Evolutionary conservation across 2,888 invertebrate species (phyloP).

Genomic region (Zootermopsis nevadensis): DNA sequence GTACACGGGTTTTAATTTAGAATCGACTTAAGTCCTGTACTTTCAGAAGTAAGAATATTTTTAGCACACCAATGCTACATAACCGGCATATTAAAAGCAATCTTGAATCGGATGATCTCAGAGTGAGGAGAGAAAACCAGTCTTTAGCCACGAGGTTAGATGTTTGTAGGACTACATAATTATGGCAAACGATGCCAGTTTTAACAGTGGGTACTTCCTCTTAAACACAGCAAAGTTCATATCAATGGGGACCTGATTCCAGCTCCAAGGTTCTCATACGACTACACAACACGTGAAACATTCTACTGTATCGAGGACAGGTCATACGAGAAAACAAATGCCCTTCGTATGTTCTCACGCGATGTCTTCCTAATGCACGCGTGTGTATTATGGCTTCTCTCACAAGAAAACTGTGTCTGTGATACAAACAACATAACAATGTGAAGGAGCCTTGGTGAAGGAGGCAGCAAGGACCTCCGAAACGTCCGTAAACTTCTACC

Average conservation of each 20-base stretch:
- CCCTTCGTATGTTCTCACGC: no score
- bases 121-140: background rate
- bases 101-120: constrained; percentile 4
- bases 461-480: no score
- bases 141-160: background rate
- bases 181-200: background rate
- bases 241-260: background rate
- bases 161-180: background rate
- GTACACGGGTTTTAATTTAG: no score
- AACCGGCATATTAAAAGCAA: background rate
- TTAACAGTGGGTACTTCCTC: background rate
- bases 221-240: background rate
- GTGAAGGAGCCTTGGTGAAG: no score
- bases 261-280: background rate
- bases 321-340: background rate
- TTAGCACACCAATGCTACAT: background rate
- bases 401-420: no score
- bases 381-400: no score
- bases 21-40: no score
- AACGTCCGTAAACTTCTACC: no score
- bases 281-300: background rate
- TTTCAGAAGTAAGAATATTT: no score
- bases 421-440: no score
- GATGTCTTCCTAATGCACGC: no score
- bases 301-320: no score